Evolutionary conservation across 2,888 invertebrate species (phyloP), one percentile per base, ranked within the genome.

Genomic region (Bellardia pandia): DNA sequence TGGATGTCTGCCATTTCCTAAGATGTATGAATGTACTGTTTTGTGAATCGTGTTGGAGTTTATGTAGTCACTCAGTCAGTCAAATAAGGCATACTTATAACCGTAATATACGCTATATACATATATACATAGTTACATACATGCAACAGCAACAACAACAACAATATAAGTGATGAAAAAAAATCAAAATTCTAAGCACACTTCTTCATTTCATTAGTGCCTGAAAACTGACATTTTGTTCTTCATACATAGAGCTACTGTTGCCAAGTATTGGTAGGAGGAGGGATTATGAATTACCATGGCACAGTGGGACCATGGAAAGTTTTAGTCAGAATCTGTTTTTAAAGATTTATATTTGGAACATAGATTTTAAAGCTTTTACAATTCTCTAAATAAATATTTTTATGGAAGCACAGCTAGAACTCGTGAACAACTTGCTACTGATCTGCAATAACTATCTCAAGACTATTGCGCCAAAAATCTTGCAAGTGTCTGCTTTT

Each of bases 121-220:
- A 64, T 23, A 23, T 23, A 23, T 23, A 23, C 23, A 23, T 23
- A 23, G 23, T 23, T 23, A 23, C 23, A 23, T 23, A 23, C 23
- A 23, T 23, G 48, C 40, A 71, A 82, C 60, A 75, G 58, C 37
- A 68, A 42, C 56, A 75, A 60, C 53, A 69, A 83, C 76, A 62
- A 7, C 6, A 30, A 30, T 3, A 68, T 6, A n/a, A 62, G 69
- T 75, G 69, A 83, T 74, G 80, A 79, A 85, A 78, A 78, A 85
- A 91, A 92, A 92, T 92, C 92, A 92, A 92, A 92, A 92, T 92
- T 92, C 92, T 90, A 88, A 90, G 91, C 92, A 92, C 92, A 92
- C 91, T 92, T 90, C 91, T 91, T 90, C 91, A 91, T 92, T 92
- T 92, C 92, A 92, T 92, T 92, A 91, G 91, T 75, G 88, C 53